Evolutionary conservation across 2,888 invertebrate species (phyloP).

Genomic region (Nomada fucata): DNA sequence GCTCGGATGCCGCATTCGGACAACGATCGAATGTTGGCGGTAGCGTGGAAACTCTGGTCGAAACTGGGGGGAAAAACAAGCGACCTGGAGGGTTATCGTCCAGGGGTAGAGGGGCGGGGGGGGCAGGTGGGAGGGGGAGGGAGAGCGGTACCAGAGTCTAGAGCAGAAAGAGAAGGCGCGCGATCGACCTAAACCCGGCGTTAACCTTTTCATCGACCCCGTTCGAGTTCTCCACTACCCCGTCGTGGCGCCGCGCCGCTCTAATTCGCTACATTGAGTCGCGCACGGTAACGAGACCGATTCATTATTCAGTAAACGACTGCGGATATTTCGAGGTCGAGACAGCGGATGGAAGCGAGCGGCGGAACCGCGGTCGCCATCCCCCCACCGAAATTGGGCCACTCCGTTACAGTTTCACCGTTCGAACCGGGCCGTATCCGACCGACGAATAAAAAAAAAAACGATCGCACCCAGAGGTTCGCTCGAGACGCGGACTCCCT

Average conservation of each 20-base stretch:
- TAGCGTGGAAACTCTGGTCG: conserved; percentile 57
- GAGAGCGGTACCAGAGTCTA: neutral
- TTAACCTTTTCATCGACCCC: conserved; percentile 74
- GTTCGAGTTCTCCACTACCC: conserved; percentile 62
- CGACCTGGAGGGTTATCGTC: conserved; percentile 47
- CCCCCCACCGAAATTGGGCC: conserved; percentile 38
- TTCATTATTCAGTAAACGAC: conserved; percentile 70
- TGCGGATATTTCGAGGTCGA: conserved; percentile 57
- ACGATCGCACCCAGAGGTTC: neutral
- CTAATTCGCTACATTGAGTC: conserved; percentile 70
- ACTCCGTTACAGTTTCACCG: conserved; percentile 14
- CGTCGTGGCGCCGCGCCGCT: conserved; percentile 62
- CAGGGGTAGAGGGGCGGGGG: conserved; percentile 13
- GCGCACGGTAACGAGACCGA: conserved; percentile 70
- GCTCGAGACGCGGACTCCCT: too few relatives aligned
- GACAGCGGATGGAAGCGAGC: conserved; percentile 15
- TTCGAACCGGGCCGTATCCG: conserved; percentile 4
- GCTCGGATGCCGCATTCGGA: conserved; percentile 36
- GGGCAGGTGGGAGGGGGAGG: conserved; percentile 3
- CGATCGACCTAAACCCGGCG: conserved; percentile 70
- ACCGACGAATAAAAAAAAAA: neutral
- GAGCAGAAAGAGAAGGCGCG: conserved; percentile 45
- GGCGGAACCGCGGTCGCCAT: neutral
- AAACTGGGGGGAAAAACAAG: conserved; percentile 59
- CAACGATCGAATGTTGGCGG: conserved; percentile 58